Evolutionary conservation across 2,888 invertebrate species (phyloP).

Genomic region (Tiliacea citrago): DNA sequence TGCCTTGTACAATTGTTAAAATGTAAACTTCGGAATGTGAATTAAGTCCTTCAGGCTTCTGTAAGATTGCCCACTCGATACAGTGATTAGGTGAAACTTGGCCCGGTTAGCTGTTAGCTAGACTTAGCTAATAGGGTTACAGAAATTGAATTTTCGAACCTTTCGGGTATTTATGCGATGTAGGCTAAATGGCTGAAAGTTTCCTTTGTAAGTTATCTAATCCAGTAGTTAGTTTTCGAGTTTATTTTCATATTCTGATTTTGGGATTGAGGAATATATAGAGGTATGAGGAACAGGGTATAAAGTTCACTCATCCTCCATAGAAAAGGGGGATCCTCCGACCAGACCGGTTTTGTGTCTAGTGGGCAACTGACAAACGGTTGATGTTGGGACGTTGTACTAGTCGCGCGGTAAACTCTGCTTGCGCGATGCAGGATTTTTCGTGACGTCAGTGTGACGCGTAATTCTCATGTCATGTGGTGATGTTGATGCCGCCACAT

Average conservation of each 20-base stretch:
- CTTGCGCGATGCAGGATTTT: too few species aligned
- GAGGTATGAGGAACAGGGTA: too few species aligned
- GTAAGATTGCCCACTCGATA: constrained; percentile 41
- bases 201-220: constrained; percentile 9
- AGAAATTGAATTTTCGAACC: constrained; percentile 58
- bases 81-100: constrained; percentile 54
- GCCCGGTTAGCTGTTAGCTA: constrained; percentile 26
- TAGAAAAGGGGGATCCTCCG: too few species aligned
- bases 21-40: constrained; percentile 51
- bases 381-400: too few species aligned
- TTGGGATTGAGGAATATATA: not conserved
- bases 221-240: not conserved
- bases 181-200: constrained; percentile 20
- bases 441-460: too few species aligned
- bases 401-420: too few species aligned
- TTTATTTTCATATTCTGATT: constrained; percentile 23
- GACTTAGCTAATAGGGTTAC: constrained; percentile 43
- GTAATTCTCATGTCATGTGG: too few species aligned
- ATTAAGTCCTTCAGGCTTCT: constrained; percentile 36
- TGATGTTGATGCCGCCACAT: too few species aligned
- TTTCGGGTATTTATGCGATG: constrained; percentile 41
- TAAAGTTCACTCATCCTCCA: too few species aligned
- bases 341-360: too few species aligned
- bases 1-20: constrained; percentile 50
- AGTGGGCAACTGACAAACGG: too few species aligned